Evolutionary conservation across 2,113 vertebrate species (phyloP).

Genomic region (Guaruba guarouba): DNA sequence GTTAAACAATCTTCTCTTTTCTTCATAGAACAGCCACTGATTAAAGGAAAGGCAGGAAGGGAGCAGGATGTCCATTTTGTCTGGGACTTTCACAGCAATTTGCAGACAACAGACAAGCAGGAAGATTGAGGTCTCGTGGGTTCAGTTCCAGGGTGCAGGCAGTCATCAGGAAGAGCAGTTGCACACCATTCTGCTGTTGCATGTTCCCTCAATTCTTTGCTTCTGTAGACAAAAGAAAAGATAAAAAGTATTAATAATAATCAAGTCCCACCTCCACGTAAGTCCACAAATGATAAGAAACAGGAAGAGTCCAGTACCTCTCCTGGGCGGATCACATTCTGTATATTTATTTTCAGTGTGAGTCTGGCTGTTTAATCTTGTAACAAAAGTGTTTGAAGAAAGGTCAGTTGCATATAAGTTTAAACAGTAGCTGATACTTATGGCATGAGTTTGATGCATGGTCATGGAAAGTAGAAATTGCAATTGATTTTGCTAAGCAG

Average conservation of each 20-base stretch:
- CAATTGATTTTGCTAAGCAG: constrained; percentile 10
- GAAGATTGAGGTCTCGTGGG: background rate
- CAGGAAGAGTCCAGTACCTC: background rate
- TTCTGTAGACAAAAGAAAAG: background rate
- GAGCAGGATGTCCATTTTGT: background rate
- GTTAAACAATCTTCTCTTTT: background rate
- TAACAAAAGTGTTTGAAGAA: background rate
- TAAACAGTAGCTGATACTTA: background rate
- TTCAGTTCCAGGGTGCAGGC: background rate
- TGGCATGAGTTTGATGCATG: background rate
- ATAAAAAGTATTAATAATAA: background rate
- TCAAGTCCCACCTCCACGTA: background rate
- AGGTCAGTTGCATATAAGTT: background rate
- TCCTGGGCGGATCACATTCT: background rate
- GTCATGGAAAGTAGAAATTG: background rate
- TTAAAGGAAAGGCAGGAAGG: background rate
- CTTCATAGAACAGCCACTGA: background rate
- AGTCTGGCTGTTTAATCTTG: background rate
- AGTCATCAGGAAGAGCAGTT: background rate
- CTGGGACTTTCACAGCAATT: background rate
- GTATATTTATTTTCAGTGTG: background rate
- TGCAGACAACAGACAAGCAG: background rate
- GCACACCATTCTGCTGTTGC: background rate
- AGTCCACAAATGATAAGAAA: background rate
- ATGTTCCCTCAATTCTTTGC: background rate